phyloP scores from a whole-genome alignment of 2,888 invertebrate genomes.

The Eumerus sabulonum region DNA sequence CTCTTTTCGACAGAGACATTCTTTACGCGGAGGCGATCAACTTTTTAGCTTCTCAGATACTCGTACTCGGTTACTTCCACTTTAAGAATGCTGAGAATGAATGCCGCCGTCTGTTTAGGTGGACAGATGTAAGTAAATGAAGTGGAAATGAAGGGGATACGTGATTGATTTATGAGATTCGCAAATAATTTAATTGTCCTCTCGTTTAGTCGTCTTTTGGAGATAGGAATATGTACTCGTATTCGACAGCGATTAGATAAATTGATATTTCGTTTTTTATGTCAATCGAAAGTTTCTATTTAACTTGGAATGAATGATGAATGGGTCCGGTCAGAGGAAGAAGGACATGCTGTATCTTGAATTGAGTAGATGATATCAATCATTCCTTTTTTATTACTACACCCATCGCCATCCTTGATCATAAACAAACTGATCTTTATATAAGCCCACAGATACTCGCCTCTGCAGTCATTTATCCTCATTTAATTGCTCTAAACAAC shows the following conservation, averaged over 20 bases:
- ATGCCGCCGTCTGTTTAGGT: slow-evolving; percentile 48
- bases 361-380: too few species aligned
- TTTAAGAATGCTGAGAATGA: slow-evolving; percentile 9
- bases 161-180: slow-evolving; percentile 68
- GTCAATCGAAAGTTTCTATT: slow-evolving; percentile 52
- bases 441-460: not conserved
- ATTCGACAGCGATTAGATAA: slow-evolving; percentile 53
- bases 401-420: too few species aligned
- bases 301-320: slow-evolving; percentile 43
- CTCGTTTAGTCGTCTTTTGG: slow-evolving; percentile 5
- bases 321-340: not conserved
- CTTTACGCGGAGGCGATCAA: slow-evolving; percentile 62
- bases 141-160: slow-evolving; percentile 48
- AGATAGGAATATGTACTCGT: too few species aligned
- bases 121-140: slow-evolving; percentile 62
- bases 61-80: not conserved
- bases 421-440: too few species aligned
- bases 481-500: slow-evolving; percentile 37
- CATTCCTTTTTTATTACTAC: too few species aligned
- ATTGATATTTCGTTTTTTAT: slow-evolving; percentile 47
- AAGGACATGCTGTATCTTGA: too few species aligned
- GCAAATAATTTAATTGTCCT: slow-evolving; percentile 67
- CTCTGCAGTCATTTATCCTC: slow-evolving; percentile 19
- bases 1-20: slow-evolving; percentile 47
- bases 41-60: slow-evolving; percentile 42